Percentiles rank a stretch among this genome's conserved stretches.
Conservation (phyloP, 2,797 vertebrate genomes). For the Chlorospingus flavigularis region DNA sequence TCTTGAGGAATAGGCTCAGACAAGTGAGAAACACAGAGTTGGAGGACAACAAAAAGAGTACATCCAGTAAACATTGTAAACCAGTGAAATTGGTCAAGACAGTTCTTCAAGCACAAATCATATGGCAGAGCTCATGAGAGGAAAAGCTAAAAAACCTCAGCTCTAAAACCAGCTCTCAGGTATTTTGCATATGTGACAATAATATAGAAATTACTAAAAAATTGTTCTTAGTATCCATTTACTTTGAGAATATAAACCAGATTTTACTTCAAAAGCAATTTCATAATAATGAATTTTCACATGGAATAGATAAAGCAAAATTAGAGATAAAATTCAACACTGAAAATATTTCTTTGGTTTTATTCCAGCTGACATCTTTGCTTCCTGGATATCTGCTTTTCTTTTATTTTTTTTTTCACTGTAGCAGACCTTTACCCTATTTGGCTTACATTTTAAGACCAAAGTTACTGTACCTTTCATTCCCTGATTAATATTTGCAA, state of each 20-base stretch:
- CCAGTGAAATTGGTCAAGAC: background rate
- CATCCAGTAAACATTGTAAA: background rate
- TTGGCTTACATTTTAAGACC: background rate
- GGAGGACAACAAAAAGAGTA: background rate
- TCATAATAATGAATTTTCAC: background rate
- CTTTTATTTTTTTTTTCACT: background rate
- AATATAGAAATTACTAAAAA: background rate
- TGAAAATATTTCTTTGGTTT: background rate
- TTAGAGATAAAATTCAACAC: background rate
- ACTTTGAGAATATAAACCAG: background rate
- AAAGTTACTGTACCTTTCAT: background rate
- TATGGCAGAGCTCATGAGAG: background rate
- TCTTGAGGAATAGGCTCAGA: background rate
- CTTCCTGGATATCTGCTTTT: background rate
- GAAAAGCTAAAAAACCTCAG: background rate
- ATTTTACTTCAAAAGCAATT: conserved; percentile 28
- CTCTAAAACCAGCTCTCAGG: background rate
- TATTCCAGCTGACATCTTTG: background rate
- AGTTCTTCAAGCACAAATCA: background rate
- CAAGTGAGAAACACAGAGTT: background rate
- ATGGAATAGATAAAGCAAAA: background rate
- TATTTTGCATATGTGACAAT: background rate
- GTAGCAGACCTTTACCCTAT: background rate
- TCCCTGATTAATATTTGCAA: background rate
- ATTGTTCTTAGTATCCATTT: background rate